Evolutionary conservation across 2,888 invertebrate species (phyloP).

Genomic region (Gortyna flavago): DNA sequence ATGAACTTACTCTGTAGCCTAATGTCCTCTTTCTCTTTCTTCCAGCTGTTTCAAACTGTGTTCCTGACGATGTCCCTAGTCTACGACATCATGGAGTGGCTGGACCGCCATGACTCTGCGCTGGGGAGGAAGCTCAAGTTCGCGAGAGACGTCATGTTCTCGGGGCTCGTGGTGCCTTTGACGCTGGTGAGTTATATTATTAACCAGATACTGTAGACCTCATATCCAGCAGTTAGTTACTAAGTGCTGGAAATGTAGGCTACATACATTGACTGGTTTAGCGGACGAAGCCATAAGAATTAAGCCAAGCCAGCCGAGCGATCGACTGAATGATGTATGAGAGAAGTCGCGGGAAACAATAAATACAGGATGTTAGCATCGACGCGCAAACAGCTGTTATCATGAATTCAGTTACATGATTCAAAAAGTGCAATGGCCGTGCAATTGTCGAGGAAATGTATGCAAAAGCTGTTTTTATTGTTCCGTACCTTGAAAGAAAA

Average conservation of each 20-base stretch:
- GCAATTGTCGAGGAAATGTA: neutral
- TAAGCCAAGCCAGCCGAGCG: neutral
- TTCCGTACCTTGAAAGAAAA: too few species aligned
- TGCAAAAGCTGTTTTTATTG: neutral
- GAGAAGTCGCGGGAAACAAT: too few species aligned
- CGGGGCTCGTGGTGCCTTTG: slow-evolving; percentile 80
- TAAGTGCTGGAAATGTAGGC: too few species aligned
- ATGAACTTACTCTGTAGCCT: neutral
- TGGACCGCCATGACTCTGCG: slow-evolving; percentile 72
- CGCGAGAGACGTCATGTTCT: slow-evolving; percentile 79
- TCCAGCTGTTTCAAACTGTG: slow-evolving; percentile 82
- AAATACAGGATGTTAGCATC: too few species aligned
- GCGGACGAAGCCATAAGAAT: neutral
- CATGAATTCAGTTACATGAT: neutral
- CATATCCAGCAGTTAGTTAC: too few species aligned
- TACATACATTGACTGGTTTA: too few species aligned
- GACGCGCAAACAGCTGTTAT: neutral
- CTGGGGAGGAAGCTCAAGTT: slow-evolving; percentile 75
- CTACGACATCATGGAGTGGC: slow-evolving; percentile 83
- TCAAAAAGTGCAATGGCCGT: neutral
- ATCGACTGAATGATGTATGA: neutral
- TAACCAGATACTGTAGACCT: neutral
- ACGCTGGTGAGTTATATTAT: slow-evolving; percentile 73
- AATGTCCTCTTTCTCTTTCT: slow-evolving; percentile 47
- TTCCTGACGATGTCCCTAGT: slow-evolving; percentile 80